A percentile compares a stretch with the other conserved stretches of the same genome.
Evolutionary conservation across 2,797 vertebrate species (phyloP).

Genomic region (Streptopelia turtur): DNA sequence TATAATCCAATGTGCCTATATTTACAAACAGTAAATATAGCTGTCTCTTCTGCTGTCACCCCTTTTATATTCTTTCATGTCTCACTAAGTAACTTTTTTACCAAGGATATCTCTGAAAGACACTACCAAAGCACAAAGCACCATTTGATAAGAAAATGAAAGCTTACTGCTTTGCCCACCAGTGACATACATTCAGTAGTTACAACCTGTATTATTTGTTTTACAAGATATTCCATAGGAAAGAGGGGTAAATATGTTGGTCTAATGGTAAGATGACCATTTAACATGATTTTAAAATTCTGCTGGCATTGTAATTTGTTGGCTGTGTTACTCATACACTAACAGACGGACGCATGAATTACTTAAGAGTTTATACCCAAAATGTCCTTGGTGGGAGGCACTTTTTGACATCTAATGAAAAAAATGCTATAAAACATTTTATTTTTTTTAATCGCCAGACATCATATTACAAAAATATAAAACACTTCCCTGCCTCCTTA

Average conservation of each 20-base stretch:
- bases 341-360: neutral
- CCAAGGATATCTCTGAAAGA: neutral
- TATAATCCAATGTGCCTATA: rapidly evolving
- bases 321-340: neutral
- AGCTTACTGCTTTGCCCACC: neutral
- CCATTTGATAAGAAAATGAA: neutral
- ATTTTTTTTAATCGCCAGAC: neutral
- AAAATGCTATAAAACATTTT: neutral
- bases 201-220: neutral
- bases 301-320: neutral
- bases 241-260: neutral
- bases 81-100: neutral
- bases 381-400: neutral
- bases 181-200: neutral
- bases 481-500: neutral
- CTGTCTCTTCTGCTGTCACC: neutral
- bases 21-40: neutral
- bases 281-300: neutral
- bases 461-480: neutral
- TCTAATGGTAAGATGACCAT: neutral
- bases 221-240: neutral
- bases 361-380: neutral
- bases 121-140: neutral
- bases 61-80: neutral
- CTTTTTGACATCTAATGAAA: neutral